Conservation (phyloP, 2,888 invertebrate species). For the Lithophane ornitopus region DNA sequence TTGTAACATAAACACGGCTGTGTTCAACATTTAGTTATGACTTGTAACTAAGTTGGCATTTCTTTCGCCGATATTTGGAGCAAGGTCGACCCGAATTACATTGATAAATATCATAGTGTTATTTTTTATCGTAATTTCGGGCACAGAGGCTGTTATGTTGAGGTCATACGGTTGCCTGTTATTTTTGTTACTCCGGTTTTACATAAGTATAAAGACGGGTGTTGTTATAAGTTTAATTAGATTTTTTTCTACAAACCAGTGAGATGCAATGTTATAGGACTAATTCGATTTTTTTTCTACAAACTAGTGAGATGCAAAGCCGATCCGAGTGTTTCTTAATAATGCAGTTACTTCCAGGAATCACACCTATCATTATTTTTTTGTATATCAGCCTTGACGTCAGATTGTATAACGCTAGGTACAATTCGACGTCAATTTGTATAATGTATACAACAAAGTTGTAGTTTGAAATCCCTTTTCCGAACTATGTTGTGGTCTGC, state of each 20-base stretch:
- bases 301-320: not conserved
- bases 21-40: conserved; percentile 33
- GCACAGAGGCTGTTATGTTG: conserved; percentile 60
- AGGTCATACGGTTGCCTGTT: conserved; percentile 57
- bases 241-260: not conserved
- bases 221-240: not conserved
- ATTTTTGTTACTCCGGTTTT: conserved; percentile 16
- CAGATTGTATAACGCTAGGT: conserved; percentile 2
- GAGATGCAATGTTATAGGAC: not conserved
- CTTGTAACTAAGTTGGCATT: conserved; percentile 68
- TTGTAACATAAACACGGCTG: conserved; percentile 33
- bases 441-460: not conserved
- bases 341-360: not conserved
- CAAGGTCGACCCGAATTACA: conserved; percentile 77
- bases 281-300: not conserved
- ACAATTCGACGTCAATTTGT: conserved; percentile 12
- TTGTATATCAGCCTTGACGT: not conserved
- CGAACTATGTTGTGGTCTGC: conserved; percentile 17
- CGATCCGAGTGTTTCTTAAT: not conserved
- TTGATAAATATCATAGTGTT: conserved; percentile 82
- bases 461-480: not conserved
- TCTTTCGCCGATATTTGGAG: conserved; percentile 78
- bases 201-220: not conserved
- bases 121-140: conserved; percentile 77
- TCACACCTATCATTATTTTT: not conserved